Conservation (phyloP, 2,888 invertebrate genomes). For the Temnothorax rugatulus region DNA sequence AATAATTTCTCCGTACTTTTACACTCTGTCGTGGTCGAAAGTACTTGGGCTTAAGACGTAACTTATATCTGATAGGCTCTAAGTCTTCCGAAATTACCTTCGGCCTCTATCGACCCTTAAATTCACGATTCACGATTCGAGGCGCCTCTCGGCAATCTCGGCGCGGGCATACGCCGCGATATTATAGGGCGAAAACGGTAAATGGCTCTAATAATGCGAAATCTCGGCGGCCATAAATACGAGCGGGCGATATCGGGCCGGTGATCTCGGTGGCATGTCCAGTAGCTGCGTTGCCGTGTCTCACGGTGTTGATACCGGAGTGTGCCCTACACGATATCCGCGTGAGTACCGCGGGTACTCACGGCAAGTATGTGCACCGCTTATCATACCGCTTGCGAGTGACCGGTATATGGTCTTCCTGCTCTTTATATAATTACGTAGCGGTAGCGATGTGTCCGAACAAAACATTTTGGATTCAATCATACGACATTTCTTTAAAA, state of each 20-base stretch:
- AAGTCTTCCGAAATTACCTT: constrained; percentile 57
- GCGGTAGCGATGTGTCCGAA: constrained; percentile 47
- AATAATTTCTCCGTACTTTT: constrained; percentile 38
- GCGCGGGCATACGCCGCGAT: constrained; percentile 71
- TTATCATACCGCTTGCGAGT: constrained; percentile 77
- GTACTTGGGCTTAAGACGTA: constrained; percentile 56
- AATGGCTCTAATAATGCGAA: constrained; percentile 86
- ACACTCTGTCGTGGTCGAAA: constrained; percentile 46
- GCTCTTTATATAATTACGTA: constrained; percentile 78
- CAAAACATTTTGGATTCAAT: constrained; percentile 25
- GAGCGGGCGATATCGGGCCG: constrained; percentile 82
- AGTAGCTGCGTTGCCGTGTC: constrained; percentile 82
- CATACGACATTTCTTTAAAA: background rate
- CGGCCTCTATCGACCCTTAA: constrained; percentile 57
- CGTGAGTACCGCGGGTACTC: constrained; percentile 78
- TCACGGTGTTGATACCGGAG: constrained; percentile 82
- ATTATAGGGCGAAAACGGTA: constrained; percentile 84
- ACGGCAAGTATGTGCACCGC: constrained; percentile 82
- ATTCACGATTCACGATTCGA: constrained; percentile 66
- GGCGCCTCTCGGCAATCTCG: constrained; percentile 61
- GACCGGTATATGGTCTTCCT: constrained; percentile 81
- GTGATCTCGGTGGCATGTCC: constrained; percentile 84
- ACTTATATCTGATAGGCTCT: constrained; percentile 55
- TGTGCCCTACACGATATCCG: constrained; percentile 71
- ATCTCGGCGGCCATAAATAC: constrained; percentile 85